Evolutionary conservation across 2,888 invertebrate species (phyloP), one percentile per base, ranked within the genome.

Genomic region (Chalcis sispes): DNA sequence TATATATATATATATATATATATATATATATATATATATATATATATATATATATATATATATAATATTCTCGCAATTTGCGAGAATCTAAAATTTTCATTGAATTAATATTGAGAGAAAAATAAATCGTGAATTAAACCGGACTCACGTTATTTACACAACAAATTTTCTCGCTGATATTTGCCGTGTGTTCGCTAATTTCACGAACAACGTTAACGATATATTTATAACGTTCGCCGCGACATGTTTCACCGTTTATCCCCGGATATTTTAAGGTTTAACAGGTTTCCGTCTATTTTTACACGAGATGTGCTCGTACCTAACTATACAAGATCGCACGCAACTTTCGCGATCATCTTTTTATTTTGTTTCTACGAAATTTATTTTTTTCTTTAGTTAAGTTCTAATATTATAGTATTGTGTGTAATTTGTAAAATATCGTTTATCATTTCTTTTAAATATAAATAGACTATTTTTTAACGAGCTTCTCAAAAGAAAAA

Each of bases 231-330:
- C 61, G 64, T 61, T 29, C 46, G 27, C 40, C 27, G 52, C 10
- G 32, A 36, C 64, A 42, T 58, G 42, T 71, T 72, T 64, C 46
- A 62, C 32, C 52, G 67, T 46, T 67, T 56, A n/a, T n/a, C 42
- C 27, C 67, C 56, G 67, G 67, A 72, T 76, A 72, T 76, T 72
- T 72, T 72, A 56, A 67, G 67, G 72, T 67, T 67, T 59, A 76
- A 76, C 67, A 72, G 76, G 67, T 72, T 76, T 72, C 69, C 67
- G 62, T 62, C 62, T 76, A 76, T 72, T 64, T 76, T 61, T 71
- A 71, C 27, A 1, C 42, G 67, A n/a, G n/a, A 61, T 32, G 67
- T 61, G 56, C 65, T 65, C 71, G 59, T 54, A 36, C 56, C 71
- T 59, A 58, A 7, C 29, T 10, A 56, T 56, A 27, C 58, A 20